Evolutionary conservation across 2,888 invertebrate species (phyloP).

Genomic region (Papilio elwesi): DNA sequence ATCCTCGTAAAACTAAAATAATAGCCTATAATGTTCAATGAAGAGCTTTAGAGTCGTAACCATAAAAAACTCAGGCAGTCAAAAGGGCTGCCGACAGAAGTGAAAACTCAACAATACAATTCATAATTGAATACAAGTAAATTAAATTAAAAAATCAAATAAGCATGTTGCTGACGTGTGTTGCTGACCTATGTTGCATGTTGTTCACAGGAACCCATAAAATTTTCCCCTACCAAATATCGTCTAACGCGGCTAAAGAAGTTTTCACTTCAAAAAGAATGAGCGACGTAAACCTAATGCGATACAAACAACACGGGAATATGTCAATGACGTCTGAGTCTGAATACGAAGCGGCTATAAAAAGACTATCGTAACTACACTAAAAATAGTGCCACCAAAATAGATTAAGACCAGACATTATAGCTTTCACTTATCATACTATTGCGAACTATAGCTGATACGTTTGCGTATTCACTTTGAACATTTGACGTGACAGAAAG

Average conservation of each 20-base stretch:
- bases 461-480: constrained; percentile 47
- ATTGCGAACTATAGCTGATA: constrained; percentile 44
- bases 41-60: constrained; percentile 22
- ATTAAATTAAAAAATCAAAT: too few species aligned
- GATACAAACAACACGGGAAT: constrained; percentile 8
- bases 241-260: too few species aligned
- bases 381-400: constrained; percentile 47
- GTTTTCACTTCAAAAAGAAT: background rate
- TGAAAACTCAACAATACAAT: too few species aligned
- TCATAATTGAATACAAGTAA: too few species aligned
- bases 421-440: constrained; percentile 52
- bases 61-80: too few species aligned
- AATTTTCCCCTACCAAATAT: too few species aligned
- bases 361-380: constrained; percentile 38
- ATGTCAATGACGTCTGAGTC: constrained; percentile 17
- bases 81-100: too few species aligned
- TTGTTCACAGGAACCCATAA: too few species aligned
- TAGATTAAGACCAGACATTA: constrained; percentile 49
- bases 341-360: constrained; percentile 32
- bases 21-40: constrained; percentile 5
- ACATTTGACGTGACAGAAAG: constrained; percentile 47
- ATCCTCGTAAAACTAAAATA: background rate
- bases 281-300: constrained; percentile 3
- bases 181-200: too few species aligned
- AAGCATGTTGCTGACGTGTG: too few species aligned